These are phyloP conservation scores for Sesia bembeciformis DNA, from an alignment of 2,888 invertebrate species.

Conservation along the genomic window DNA sequence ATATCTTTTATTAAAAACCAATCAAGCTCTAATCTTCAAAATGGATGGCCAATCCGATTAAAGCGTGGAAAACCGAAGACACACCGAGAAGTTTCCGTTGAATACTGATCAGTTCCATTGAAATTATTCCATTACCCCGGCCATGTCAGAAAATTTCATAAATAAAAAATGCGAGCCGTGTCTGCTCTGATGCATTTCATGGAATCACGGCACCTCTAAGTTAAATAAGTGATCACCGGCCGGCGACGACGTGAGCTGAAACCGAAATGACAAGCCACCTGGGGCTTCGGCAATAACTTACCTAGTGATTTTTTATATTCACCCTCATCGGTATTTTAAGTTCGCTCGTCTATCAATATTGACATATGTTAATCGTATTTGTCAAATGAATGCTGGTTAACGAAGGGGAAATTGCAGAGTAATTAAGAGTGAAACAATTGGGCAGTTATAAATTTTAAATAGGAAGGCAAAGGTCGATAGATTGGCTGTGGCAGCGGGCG, in stretches of 20 bases:
- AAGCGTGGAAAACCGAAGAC: constrained; percentile 30
- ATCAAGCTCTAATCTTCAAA: constrained; percentile 35
- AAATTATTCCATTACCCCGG: constrained; percentile 60
- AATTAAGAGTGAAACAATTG: constrained; percentile 37
- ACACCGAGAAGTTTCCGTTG: constrained; percentile 43
- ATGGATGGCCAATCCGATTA: constrained; percentile 33
- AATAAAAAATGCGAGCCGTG: constrained; percentile 56
- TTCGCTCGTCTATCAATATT: background rate
- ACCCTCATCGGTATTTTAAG: background rate
- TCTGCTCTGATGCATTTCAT: constrained; percentile 54
- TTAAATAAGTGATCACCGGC: constrained; percentile 71
- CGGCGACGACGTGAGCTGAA: constrained; percentile 51
- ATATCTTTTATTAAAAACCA: background rate
- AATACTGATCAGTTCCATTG: constrained; percentile 56
- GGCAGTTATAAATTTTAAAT: constrained; percentile 47
- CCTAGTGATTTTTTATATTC: constrained; percentile 2
- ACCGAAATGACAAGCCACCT: constrained; percentile 34
- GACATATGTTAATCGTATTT: background rate
- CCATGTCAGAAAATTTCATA: constrained; percentile 55
- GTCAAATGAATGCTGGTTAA: background rate
- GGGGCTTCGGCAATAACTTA: constrained; percentile 25
- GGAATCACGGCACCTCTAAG: constrained; percentile 62
- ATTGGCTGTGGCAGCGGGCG: constrained; percentile 46
- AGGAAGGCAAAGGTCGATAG: constrained; percentile 55
- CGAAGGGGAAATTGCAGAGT: constrained; percentile 18